A percentile compares a stretch with the other conserved stretches of the same genome.
Evolutionary conservation across 2,113 vertebrate species (phyloP).

Genomic region (Suncus etruscus): DNA sequence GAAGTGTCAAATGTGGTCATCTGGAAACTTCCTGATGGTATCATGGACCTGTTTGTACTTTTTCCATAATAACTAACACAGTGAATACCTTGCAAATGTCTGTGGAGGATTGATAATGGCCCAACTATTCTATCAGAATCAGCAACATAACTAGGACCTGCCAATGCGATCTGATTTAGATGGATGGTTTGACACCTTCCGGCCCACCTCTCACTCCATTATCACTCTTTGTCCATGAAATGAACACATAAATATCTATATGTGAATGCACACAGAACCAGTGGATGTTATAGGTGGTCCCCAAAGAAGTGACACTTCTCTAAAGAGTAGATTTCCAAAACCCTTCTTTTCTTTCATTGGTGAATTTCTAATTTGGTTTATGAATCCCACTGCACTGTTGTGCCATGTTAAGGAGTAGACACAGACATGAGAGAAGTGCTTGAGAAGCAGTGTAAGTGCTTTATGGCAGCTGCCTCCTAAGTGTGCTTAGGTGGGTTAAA

Average conservation of each 20-base stretch:
- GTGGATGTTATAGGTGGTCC: background rate
- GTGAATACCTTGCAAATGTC: accelerated
- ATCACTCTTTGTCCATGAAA: background rate
- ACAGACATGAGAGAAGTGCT: background rate
- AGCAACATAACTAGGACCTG: background rate
- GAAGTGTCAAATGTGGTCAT: background rate
- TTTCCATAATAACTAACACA: background rate
- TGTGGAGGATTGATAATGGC: background rate
- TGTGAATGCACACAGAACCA: background rate
- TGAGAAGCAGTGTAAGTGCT: background rate
- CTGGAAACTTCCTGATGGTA: too few species aligned
- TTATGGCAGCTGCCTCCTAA: background rate
- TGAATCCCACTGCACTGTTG: accelerated
- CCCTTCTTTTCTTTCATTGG: background rate
- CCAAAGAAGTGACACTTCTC: background rate
- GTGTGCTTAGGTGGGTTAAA: background rate
- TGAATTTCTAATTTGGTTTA: accelerated
- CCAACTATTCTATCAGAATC: background rate
- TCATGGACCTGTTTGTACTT: accelerated
- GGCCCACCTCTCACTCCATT: background rate
- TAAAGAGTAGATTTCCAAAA: background rate
- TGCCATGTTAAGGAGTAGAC: accelerated
- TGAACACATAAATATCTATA: background rate
- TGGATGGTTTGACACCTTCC: background rate
- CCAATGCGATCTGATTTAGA: background rate